phyloP scores from a whole-genome alignment of 2,797 vertebrate species.

The Pagetopsis macropterus region DNA sequence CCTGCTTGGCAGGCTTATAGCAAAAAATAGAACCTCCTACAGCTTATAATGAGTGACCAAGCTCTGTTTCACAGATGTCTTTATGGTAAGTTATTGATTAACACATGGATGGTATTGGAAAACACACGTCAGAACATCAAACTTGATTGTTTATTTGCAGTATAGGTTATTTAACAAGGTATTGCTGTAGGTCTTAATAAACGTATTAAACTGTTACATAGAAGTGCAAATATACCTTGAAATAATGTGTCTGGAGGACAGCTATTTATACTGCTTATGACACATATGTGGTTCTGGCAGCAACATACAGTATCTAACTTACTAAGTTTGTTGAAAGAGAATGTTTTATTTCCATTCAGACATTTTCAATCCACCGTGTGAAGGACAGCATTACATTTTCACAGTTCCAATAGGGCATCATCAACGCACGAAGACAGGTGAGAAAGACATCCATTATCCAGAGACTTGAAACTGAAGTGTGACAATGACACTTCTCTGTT shows the following conservation, averaged over 20 bases:
- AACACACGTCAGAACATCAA: not conserved
- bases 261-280: not conserved
- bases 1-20: too few species aligned
- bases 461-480: not conserved
- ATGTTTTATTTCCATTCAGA: not conserved
- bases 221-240: not conserved
- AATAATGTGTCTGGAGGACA: not conserved
- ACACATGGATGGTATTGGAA: not conserved
- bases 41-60: not conserved
- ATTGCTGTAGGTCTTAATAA: not conserved
- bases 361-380: constrained; percentile 10
- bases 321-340: not conserved
- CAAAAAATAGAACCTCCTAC: too few species aligned
- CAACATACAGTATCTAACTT: constrained; percentile 3
- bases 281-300: constrained; percentile 5
- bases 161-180: not conserved
- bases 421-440: not conserved
- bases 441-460: constrained; percentile 12
- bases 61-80: not conserved
- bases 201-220: not conserved
- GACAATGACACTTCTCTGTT: not conserved
- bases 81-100: constrained; percentile 22
- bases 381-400: constrained; percentile 5
- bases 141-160: not conserved
- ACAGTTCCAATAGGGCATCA: not conserved